Percentiles rank a stretch among this genome's conserved stretches.
Conservation (phyloP, 2,113 vertebrate genomes). For the Erythrocebus patas region DNA sequence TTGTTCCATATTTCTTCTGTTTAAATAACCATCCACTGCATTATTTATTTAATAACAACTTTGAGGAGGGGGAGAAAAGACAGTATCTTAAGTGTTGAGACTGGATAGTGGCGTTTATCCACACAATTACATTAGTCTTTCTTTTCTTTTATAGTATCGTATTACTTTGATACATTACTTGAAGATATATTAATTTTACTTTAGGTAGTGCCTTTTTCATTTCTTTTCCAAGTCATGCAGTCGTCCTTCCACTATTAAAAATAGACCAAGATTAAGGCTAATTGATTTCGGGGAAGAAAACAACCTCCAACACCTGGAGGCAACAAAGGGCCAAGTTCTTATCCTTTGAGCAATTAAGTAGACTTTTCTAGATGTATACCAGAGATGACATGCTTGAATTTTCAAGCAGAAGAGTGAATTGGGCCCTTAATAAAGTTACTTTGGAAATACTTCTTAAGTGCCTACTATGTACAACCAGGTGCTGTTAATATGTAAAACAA, state of each 20-base stretch:
- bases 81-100: neutral
- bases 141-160: neutral
- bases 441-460: neutral
- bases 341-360: neutral
- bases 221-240: neutral
- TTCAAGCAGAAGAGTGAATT: neutral
- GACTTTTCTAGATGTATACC: neutral
- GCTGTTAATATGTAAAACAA: neutral
- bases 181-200: neutral
- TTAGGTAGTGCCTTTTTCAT: neutral
- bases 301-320: neutral
- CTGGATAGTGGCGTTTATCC: neutral
- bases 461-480: neutral
- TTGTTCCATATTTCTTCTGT: neutral
- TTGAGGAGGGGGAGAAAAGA: neutral
- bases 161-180: constrained; percentile 5
- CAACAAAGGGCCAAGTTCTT: neutral
- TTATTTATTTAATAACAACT: neutral
- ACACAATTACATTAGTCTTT: neutral
- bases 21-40: neutral
- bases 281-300: neutral
- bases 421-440: neutral
- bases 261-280: neutral
- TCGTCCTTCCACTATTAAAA: neutral
- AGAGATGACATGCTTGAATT: neutral